Base-by-base conservation (phyloP, 2,888 invertebrate genomes). In the Crioceris asparagi region DNA sequence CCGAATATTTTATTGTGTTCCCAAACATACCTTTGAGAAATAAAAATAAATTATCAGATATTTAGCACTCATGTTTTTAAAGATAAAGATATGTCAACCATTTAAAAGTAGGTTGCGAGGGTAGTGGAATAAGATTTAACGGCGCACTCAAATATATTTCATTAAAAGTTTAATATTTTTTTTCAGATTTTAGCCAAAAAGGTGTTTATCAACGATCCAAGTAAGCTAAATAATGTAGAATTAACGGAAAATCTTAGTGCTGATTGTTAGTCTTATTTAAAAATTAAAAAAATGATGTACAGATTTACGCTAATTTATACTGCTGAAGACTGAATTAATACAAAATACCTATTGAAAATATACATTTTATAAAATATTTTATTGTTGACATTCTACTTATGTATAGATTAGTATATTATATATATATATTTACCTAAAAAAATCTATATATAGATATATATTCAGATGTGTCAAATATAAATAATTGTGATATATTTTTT, bases 121-220 rank as follows among this genome's bases (percentile, higher is more conserved):
- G n/a, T n/a, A n/a, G n/a, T n/a, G n/a, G n/a, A n/a, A n/a, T n/a
- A n/a, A n/a, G n/a, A n/a, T n/a, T n/a, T n/a, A n/a, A n/a, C n/a
- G n/a, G n/a, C n/a, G n/a, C n/a, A n/a, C n/a, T n/a, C n/a, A n/a
- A n/a, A n/a, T n/a, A n/a, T n/a, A n/a, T n/a, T n/a, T n/a, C n/a
- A n/a, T n/a, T n/a, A n/a, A n/a, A n/a, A n/a, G n/a, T n/a, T n/a
- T n/a, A n/a, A n/a, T n/a, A n/a, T 7, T 27, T 50, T 45, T 47
- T 62, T 62, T 39, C 75, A 88, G 74, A 71, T 79, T 46, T 68
- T 87, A 48, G 86, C 87, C 21, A 77, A 81, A 54, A 84, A 82
- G 57, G 70, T 87, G 46, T 81, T 83, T 56, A 81, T 83, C 52
- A 84, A 84, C 56, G 84, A 86, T 64, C 83, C 85, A 4, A 75